Percentiles rank a stretch among this genome's conserved stretches.
Conservation (phyloP, 2,797 vertebrate species). For the Meriones psammophilus region DNA sequence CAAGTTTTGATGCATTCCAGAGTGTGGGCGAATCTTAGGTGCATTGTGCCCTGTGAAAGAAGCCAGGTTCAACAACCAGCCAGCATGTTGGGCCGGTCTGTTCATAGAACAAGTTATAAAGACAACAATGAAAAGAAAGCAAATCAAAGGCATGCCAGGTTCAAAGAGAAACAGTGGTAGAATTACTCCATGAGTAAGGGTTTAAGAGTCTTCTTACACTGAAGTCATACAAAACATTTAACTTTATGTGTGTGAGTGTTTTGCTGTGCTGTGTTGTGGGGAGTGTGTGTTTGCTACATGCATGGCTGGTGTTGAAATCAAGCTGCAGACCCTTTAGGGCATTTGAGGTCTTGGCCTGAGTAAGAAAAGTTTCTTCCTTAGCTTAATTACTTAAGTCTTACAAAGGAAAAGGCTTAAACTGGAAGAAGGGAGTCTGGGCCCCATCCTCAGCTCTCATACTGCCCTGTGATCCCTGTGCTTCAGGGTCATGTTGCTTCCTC, state of each 20-base stretch:
- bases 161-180: too few species aligned
- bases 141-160: not conserved
- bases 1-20: not conserved
- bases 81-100: not conserved
- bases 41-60: not conserved
- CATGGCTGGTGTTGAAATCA: not conserved
- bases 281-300: too few species aligned
- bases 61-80: not conserved
- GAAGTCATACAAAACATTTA: too few species aligned
- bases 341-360: not conserved
- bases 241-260: too few species aligned
- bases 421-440: not conserved
- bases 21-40: not conserved
- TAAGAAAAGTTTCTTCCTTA: conserved; percentile 40
- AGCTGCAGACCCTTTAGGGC: not conserved
- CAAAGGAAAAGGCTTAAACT: not conserved
- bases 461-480: not conserved
- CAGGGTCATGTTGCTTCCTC: not conserved
- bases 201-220: too few species aligned
- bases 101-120: not conserved
- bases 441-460: not conserved
- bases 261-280: too few species aligned
- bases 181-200: too few species aligned
- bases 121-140: not conserved
- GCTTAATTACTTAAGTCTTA: conserved; percentile 2